Percentiles rank a stretch among this genome's conserved stretches.
Evolutionary conservation across 2,888 invertebrate species (phyloP).

Genomic region (Drosophila basisetae): DNA sequence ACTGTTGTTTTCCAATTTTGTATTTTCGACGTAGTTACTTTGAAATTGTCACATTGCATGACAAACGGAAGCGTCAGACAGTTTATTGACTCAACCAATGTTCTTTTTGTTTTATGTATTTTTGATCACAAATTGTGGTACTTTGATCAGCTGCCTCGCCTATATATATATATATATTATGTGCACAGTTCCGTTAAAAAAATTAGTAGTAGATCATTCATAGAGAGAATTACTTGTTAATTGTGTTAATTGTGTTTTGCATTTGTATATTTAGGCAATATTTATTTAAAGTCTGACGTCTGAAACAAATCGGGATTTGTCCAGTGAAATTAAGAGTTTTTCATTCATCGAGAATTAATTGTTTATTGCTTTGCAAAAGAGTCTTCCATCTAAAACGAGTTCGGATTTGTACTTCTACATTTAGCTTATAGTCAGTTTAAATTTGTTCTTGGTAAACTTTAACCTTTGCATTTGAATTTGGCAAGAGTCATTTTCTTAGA

Average conservation of each 20-base stretch:
- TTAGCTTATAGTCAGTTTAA: neutral
- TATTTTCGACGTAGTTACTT: slow-evolving; percentile 18
- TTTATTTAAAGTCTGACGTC: neutral
- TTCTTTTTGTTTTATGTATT: slow-evolving; percentile 53
- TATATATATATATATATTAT: neutral
- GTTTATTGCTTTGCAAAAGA: neutral
- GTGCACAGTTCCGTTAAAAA: neutral
- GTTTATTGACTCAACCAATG: slow-evolving; percentile 67
- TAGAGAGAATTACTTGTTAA: neutral
- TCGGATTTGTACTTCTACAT: neutral
- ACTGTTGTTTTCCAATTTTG: neutral
- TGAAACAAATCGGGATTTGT: neutral
- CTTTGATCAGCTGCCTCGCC: slow-evolving; percentile 41
- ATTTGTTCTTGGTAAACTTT: neutral
- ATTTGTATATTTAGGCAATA: neutral
- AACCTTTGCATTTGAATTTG: neutral
- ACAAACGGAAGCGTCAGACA: slow-evolving; percentile 43
- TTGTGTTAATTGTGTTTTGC: neutral
- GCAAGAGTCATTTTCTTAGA: neutral
- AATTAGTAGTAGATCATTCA: neutral
- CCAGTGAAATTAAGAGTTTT: neutral
- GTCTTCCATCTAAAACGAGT: neutral
- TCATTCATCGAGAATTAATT: neutral
- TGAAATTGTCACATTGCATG: slow-evolving; percentile 50
- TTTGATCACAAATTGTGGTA: slow-evolving; percentile 56